Base-by-base conservation (phyloP, 1,140 invertebrate species). In the Brachionus rubens region DNA sequence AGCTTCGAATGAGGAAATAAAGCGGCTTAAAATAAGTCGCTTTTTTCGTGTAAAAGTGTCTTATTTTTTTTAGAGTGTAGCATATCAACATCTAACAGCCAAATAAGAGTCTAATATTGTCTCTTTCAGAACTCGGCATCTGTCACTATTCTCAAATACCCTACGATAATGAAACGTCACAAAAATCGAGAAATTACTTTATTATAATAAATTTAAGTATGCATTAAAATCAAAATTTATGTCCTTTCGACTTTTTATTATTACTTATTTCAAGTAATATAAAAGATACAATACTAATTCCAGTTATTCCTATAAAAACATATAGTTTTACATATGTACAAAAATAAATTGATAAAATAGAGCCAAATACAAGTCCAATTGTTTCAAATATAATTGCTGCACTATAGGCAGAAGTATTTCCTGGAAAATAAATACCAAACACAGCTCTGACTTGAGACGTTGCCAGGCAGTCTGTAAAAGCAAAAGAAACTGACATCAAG, bases 381-480 rank as follows among this genome's bases (percentile, higher is more conserved):
- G 68, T 72, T 72, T 72, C 30, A 72, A 36, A 50, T 5, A 72
- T 50, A 28, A 40, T 48, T 1, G 68, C 68, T 14, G 68, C 68
- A 40, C 68, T 72, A 46, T 40, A 72, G 9, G 68, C 68, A n/a
- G 68, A 36, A 10, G 68, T 16, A 21, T 72, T 54, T 16, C 19
- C 24, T 9, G 33, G 36, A 24, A 72, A 72, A 41, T 50, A 54
- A 14, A 72, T 50, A 36, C 68, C 68, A 24, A 40, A 72, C 9
- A 72, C 26, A 30, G 30, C 68, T 48, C 68, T 28, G 1, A 72
- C 50, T 54, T 72, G 68, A 10, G 30, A 36, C 5, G 30, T 72
- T 16, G 68, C 43, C 4, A 72, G 30, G 16, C 30, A 72, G 9
- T 72, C 30, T 1, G 43, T 50, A 19, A 72, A 72, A 14, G 68